These are phyloP conservation scores for Aegypius monachus DNA, from an alignment of 2,113 vertebrate genomes.

Conservation along the genomic window DNA sequence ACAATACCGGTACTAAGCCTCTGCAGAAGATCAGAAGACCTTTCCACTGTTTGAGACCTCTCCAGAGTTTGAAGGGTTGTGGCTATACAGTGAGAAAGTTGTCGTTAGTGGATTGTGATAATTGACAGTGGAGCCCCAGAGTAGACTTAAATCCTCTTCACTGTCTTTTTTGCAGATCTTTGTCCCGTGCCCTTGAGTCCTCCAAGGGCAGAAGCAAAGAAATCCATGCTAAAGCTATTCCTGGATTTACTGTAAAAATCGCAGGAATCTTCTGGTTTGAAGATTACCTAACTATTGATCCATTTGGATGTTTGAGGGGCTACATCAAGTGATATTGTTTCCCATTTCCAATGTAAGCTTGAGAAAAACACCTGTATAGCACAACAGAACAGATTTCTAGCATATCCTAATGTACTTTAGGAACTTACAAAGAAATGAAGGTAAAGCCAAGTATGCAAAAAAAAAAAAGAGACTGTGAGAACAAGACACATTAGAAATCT, in stretches of 20 bases:
- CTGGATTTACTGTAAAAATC: neutral
- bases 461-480: fast-evolving
- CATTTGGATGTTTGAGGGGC: neutral
- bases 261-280: neutral
- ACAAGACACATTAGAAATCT: neutral
- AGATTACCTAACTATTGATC: neutral
- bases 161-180: neutral
- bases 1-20: neutral
- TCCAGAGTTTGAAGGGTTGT: neutral
- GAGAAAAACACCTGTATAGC: neutral
- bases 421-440: neutral
- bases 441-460: neutral
- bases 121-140: neutral
- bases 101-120: neutral
- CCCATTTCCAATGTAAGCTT: neutral
- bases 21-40: neutral
- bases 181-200: neutral
- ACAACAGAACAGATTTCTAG: neutral
- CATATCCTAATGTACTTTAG: neutral
- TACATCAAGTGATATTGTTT: neutral
- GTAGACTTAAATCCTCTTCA: neutral
- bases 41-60: neutral
- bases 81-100: neutral
- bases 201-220: neutral
- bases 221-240: neutral